Conservation (phyloP, 2,888 invertebrate genomes). For the Dromius quadrimaculatus region DNA sequence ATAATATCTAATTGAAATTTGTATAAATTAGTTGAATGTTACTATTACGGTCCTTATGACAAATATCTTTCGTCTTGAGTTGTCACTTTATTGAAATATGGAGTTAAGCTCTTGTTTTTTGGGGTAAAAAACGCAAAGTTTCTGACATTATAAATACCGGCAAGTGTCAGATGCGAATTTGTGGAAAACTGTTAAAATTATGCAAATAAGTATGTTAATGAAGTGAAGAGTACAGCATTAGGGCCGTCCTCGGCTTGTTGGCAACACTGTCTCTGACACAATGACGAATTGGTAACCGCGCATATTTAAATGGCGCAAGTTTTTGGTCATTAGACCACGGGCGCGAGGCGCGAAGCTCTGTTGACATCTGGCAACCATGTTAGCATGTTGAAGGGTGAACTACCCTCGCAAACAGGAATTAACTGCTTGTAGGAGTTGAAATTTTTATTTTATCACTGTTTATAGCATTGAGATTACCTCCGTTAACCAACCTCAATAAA, state of each 20-base stretch:
- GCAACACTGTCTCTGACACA: constrained; percentile 59
- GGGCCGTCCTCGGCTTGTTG: constrained; percentile 58
- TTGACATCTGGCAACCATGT: constrained; percentile 38
- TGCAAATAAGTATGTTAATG: constrained; percentile 60
- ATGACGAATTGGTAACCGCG: constrained; percentile 57
- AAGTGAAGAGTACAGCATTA: constrained; percentile 57
- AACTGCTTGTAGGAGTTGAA: no score
- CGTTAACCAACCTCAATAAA: no score
- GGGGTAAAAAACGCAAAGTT: constrained; percentile 32
- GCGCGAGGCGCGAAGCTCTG: not conserved
- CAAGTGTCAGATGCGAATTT: constrained; percentile 45
- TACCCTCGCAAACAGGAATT: no score
- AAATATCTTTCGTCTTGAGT: no score
- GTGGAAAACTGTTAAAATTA: constrained; percentile 56
- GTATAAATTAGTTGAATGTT: no score
- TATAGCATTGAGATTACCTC: no score
- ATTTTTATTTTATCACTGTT: no score
- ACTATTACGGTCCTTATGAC: no score
- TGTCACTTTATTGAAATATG: constrained; percentile 23
- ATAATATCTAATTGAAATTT: no score
- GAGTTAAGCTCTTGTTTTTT: constrained; percentile 14
- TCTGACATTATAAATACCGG: constrained; percentile 46
- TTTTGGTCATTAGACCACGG: constrained; percentile 57
- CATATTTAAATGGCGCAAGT: constrained; percentile 57
- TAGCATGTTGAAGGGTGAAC: no score